Base-by-base conservation (phyloP, 35 echinoderm and acorn worm species). In the Amphiura filiformis region DNA sequence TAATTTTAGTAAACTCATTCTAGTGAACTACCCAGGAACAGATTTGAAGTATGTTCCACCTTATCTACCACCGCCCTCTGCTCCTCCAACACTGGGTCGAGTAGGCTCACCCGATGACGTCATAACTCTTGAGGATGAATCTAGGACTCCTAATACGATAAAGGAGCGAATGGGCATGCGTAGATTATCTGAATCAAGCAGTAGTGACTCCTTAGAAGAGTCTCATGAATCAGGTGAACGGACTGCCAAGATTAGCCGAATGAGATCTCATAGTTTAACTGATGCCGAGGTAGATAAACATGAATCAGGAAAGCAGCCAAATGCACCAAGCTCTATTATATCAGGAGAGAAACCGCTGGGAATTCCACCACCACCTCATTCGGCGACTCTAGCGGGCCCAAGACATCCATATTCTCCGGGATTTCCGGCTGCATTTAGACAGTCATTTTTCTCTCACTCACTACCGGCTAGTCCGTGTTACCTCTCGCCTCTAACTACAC, bases 1-100 rank as follows among this genome's bases (percentile, higher is more conserved):
- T 52, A 99, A 99, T 76, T 99, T 99, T 76, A 99, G 91, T 56
- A 99, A 99, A 78, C 84, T 99, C 26, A 91, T 99, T n/a, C 79
- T 99, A 13, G 96, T 99, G 36, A 99, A 99, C 77, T 99, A 99
- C 76, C 93, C 96, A 1, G 88, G 90, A 34, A 92, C 93, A 1
- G 96, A 99, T 70, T 36, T 99, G 36, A 99, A 95, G 83, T 93
- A 92, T 84, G 84, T 90, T 32, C 93, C 96, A 36, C 86, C 87
- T 15, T 90, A 88, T 49, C 40, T 92, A 35, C 83, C 83, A 36
- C 83, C 83, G 44, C 83, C 56, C 3, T 85, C 83, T 23, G 83
- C 83, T 11, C 90, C 93, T 13, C 78, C 81, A 1, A 82, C 89
- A 56, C 56, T 82, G 39, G 80, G 34, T 41, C 93, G 82, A 61